phyloP scores from a whole-genome alignment of 2,113 vertebrate genomes.

The Neodon shergylaensis region DNA sequence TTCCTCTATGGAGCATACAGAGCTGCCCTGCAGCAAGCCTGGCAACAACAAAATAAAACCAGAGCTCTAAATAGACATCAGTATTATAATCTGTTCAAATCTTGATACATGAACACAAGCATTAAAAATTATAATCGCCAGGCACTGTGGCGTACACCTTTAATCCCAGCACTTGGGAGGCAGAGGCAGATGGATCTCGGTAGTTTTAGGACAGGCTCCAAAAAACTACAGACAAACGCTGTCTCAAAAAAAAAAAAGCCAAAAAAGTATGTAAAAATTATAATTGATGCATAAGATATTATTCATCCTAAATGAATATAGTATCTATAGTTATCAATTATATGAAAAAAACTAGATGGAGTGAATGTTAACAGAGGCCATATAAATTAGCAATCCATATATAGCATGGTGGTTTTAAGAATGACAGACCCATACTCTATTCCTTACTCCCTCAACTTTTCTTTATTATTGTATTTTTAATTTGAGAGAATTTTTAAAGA shows the following conservation, averaged over 20 bases:
- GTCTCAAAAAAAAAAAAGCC: no score
- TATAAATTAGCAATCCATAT: background rate
- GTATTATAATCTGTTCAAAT: conserved; percentile 6
- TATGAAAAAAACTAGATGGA: background rate
- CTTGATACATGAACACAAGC: background rate
- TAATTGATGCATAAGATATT: background rate
- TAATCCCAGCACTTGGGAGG: no score
- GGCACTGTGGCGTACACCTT: no score
- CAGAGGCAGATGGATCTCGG: no score
- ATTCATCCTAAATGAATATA: conserved; percentile 7
- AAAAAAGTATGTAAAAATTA: background rate
- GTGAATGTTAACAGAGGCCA: background rate
- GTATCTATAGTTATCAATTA: background rate
- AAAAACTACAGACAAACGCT: no score
- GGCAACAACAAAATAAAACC: background rate
- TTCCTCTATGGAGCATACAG: background rate
- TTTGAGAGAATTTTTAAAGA: conserved; percentile 5
- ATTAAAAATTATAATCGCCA: background rate
- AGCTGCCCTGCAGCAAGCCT: background rate
- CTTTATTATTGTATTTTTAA: conserved; percentile 24
- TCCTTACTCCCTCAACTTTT: background rate
- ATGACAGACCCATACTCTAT: background rate
- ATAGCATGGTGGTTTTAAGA: conserved; percentile 11
- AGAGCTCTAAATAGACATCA: background rate
- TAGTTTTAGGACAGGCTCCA: no score